phyloP scores from a whole-genome alignment of 2,797 vertebrate genomes.

The Diceros bicornis region DNA sequence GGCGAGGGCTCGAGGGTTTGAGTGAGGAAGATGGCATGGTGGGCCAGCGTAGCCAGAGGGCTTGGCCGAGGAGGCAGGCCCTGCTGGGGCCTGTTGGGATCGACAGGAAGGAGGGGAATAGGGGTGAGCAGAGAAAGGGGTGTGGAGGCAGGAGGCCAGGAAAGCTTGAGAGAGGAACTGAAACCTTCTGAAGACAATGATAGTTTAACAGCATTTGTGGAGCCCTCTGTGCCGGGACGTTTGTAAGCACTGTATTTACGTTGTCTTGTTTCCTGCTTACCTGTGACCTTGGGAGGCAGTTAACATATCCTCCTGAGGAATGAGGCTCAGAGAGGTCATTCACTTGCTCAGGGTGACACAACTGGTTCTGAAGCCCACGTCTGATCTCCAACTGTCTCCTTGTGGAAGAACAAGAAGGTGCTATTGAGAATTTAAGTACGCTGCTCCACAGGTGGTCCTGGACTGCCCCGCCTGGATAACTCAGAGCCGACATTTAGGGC shows the following conservation, averaged over 20 bases:
- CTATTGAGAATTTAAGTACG: neutral
- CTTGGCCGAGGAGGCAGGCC: neutral
- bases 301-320: neutral
- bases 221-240: neutral
- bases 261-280: neutral
- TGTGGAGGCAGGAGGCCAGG: neutral
- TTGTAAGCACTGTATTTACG: neutral
- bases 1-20: neutral
- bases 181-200: neutral
- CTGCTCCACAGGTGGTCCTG: neutral
- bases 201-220: neutral
- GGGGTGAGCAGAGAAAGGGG: neutral
- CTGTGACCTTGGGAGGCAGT: neutral
- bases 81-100: neutral
- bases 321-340: neutral
- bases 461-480: neutral
- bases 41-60: neutral
- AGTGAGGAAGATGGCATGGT: neutral
- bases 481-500: neutral
- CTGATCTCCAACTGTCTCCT: neutral
- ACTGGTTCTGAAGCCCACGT: neutral
- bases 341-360: neutral
- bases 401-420: neutral
- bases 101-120: neutral
- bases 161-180: neutral